These are phyloP conservation scores for Neostethus bicornis DNA, from an alignment of 2,797 vertebrate species.

Conservation along the genomic window DNA sequence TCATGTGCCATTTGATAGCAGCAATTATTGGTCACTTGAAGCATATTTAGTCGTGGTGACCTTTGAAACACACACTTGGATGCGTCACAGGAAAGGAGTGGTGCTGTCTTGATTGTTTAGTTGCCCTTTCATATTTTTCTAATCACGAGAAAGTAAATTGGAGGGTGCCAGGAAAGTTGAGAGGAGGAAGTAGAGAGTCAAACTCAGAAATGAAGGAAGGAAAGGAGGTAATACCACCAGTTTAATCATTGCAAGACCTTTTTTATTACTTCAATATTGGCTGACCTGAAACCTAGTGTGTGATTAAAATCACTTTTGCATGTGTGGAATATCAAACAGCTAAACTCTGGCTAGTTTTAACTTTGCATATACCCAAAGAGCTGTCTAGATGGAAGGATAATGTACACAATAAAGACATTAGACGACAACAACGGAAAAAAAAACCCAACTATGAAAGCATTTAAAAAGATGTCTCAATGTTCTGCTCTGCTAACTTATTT, in stretches of 20 bases:
- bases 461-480: too few relatives aligned
- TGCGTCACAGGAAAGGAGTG: slow-evolving; percentile 66
- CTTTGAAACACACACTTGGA: slow-evolving; percentile 25
- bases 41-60: slow-evolving; percentile 42
- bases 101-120: slow-evolving; percentile 52
- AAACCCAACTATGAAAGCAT: too few relatives aligned
- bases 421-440: too few relatives aligned
- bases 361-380: too few relatives aligned
- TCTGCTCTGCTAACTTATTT: too few relatives aligned
- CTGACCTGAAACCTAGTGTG: slow-evolving; percentile 11
- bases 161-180: slow-evolving; percentile 22
- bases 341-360: not conserved
- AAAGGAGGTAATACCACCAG: slow-evolving; percentile 39
- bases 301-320: not conserved
- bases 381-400: too few relatives aligned
- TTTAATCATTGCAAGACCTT: slow-evolving; percentile 33
- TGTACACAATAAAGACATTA: too few relatives aligned
- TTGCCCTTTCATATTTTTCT: slow-evolving; percentile 58
- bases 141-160: slow-evolving; percentile 43
- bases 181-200: slow-evolving; percentile 35
- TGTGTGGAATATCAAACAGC: not conserved
- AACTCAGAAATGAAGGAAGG: slow-evolving; percentile 55
- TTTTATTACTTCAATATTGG: slow-evolving; percentile 43
- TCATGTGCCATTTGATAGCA: slow-evolving; percentile 44
- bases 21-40: slow-evolving; percentile 42